Evolutionary conservation across 2,113 vertebrate species (phyloP).

Genomic region (Nanorana parkeri): DNA sequence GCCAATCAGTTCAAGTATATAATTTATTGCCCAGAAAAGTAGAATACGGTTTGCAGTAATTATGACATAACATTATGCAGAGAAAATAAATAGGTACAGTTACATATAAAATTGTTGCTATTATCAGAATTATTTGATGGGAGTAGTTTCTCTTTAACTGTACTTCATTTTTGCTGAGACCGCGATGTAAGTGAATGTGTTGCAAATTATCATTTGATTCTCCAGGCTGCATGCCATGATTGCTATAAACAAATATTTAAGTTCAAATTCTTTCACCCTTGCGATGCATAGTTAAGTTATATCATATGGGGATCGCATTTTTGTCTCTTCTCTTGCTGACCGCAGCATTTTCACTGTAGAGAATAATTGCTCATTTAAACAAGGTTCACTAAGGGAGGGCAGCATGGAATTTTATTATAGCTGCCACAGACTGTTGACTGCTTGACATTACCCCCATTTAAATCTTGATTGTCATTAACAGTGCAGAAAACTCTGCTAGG

Average conservation of each 20-base stretch:
- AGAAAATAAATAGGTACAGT: too few species aligned
- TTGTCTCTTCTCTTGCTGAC: slow-evolving; percentile 61
- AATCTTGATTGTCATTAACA: neutral
- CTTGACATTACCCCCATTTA: neutral
- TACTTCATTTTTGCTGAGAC: neutral
- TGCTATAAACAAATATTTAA: slow-evolving; percentile 70
- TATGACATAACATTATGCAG: too few species aligned
- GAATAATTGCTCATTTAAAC: slow-evolving; percentile 66
- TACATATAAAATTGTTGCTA: too few species aligned
- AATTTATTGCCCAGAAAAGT: too few species aligned
- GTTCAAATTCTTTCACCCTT: slow-evolving; percentile 67
- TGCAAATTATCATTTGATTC: slow-evolving; percentile 72
- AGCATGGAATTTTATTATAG: slow-evolving; percentile 53
- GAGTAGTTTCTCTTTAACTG: neutral
- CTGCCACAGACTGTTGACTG: slow-evolving; percentile 40
- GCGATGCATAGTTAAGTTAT: slow-evolving; percentile 63
- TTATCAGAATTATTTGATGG: too few species aligned
- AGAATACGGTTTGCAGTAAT: too few species aligned
- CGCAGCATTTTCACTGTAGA: slow-evolving; percentile 51
- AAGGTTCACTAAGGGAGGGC: slow-evolving; percentile 41
- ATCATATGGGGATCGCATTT: slow-evolving; percentile 60
- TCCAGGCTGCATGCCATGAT: slow-evolving; percentile 70
- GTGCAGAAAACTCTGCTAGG: neutral
- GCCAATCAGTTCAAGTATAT: too few species aligned
- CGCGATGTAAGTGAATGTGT: slow-evolving; percentile 59